Evolutionary conservation across 2,888 invertebrate genomes (phyloP).

Genomic region (Drosophila colorata): DNA sequence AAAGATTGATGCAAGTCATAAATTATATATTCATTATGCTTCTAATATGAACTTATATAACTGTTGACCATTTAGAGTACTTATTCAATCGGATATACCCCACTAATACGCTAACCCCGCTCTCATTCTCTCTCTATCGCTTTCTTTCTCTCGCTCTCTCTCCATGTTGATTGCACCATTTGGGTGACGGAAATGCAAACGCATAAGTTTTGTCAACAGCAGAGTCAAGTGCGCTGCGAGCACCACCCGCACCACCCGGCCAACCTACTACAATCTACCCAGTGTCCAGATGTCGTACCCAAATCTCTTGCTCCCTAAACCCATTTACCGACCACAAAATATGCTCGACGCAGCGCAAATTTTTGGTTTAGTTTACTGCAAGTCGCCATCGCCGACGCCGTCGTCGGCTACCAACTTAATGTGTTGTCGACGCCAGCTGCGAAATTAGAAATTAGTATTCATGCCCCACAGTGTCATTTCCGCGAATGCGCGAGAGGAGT

Average conservation of each 20-base stretch:
- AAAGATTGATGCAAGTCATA: too few relatives aligned
- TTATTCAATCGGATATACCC: neutral
- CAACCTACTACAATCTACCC: constrained; percentile 14
- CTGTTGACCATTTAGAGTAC: too few relatives aligned
- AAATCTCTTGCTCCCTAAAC: constrained; percentile 46
- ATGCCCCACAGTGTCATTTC: constrained; percentile 84
- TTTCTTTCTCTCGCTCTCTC: neutral
- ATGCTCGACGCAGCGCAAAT: constrained; percentile 69
- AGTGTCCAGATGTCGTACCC: constrained; percentile 39
- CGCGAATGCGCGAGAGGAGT: constrained; percentile 72
- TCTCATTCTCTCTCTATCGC: neutral
- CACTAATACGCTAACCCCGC: too few relatives aligned
- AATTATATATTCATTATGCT: too few relatives aligned
- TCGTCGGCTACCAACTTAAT: constrained; percentile 61
- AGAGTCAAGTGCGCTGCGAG: constrained; percentile 33
- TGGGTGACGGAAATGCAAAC: constrained; percentile 72
- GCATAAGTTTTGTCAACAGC: constrained; percentile 71
- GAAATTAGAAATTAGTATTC: constrained; percentile 84
- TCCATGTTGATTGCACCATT: constrained; percentile 40
- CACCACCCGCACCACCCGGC: neutral
- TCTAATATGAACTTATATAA: too few relatives aligned
- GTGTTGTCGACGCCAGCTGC: constrained; percentile 73
- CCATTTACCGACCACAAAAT: constrained; percentile 66
- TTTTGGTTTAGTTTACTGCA: constrained; percentile 70
- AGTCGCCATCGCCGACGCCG: constrained; percentile 31